phyloP scores from a whole-genome alignment of 1,140 invertebrate species.

The Bombus superbus region DNA sequence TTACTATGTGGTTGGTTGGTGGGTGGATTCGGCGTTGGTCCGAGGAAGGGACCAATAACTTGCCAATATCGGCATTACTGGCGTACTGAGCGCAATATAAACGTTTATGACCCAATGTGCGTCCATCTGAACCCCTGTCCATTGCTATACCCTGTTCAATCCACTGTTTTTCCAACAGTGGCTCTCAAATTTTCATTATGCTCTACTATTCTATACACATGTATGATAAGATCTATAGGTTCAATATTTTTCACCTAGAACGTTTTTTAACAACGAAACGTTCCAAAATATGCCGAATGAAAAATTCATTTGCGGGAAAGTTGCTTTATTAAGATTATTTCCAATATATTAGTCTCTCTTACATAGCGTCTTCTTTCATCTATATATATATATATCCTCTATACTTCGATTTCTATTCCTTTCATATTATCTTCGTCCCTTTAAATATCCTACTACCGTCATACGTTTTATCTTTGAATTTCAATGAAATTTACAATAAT shows the following conservation, averaged over 20 bases:
- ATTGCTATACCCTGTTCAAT: slow-evolving; percentile 61
- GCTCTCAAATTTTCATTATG: slow-evolving; percentile 57
- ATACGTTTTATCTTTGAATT: too few species aligned
- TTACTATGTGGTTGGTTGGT: slow-evolving; percentile 53
- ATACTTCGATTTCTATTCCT: too few species aligned
- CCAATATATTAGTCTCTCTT: too few species aligned
- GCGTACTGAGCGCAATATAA: slow-evolving; percentile 81
- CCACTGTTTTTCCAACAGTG: slow-evolving; percentile 71
- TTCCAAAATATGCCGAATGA: too few species aligned
- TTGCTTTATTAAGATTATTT: too few species aligned
- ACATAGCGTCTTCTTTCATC: too few species aligned
- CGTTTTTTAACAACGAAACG: not conserved
- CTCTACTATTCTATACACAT: not conserved
- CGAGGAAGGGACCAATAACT: slow-evolving; percentile 79
- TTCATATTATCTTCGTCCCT: too few species aligned
- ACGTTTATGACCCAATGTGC: slow-evolving; percentile 81
- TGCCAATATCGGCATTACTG: slow-evolving; percentile 81
- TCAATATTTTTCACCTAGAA: not conserved
- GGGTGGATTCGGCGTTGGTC: slow-evolving; percentile 21
- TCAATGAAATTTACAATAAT: too few species aligned
- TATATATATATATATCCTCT: too few species aligned
- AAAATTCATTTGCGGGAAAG: too few species aligned
- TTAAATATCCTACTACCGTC: too few species aligned
- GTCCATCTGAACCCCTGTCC: slow-evolving; percentile 65
- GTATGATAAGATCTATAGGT: not conserved